Percentiles rank a stretch among this genome's conserved stretches.
phyloP scores from a whole-genome alignment of 2,113 vertebrate species.

The Platysteira castanea region DNA sequence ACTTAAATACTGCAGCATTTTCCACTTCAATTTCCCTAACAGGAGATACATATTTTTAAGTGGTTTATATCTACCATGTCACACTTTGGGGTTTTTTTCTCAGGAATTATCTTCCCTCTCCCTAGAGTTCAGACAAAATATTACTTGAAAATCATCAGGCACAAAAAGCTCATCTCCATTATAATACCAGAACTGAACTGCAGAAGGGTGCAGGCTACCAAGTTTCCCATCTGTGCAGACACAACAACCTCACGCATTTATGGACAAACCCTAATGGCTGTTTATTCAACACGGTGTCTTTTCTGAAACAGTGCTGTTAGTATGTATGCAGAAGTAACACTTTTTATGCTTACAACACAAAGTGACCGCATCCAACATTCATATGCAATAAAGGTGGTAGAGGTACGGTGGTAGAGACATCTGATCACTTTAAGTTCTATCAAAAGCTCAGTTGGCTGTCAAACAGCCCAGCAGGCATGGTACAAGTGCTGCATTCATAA shows the following conservation, averaged over 20 bases:
- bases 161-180: not conserved
- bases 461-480: not conserved
- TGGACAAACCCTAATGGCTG: not conserved
- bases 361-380: not conserved
- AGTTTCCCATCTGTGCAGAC: not conserved
- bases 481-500: not conserved
- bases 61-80: not conserved
- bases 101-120: not conserved
- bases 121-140: not conserved
- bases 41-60: not conserved
- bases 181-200: not conserved
- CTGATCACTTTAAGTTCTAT: not conserved
- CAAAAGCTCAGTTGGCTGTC: not conserved
- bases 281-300: not conserved
- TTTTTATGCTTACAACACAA: not conserved
- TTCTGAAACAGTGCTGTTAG: not conserved
- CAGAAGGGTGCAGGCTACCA: not conserved
- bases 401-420: not conserved
- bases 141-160: not conserved
- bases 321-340: not conserved
- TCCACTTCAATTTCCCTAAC: not conserved
- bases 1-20: not conserved
- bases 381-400: not conserved
- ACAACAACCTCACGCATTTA: not conserved
- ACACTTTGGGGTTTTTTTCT: not conserved